Evolutionary conservation across 2,888 invertebrate species (phyloP).

Genomic region (Sphaeridia pumilis): DNA sequence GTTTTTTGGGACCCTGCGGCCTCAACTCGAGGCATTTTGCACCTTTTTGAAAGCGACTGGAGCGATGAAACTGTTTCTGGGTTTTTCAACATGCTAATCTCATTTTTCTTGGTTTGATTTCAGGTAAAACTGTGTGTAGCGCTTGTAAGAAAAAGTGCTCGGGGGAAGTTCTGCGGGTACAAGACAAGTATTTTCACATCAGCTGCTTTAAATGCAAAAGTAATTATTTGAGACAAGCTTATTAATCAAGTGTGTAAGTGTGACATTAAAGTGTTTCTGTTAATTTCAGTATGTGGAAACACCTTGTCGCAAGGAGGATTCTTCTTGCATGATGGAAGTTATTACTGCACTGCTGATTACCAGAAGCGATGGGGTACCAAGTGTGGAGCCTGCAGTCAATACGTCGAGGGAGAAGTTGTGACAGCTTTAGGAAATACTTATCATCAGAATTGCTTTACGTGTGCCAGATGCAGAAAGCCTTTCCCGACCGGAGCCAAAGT

Average conservation of each 20-base stretch:
- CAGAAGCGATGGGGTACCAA: conserved; percentile 62
- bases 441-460: conserved; percentile 79
- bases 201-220: conserved; percentile 86
- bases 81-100: no score
- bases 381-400: conserved; percentile 78
- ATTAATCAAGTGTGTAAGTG: no score
- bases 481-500: conserved; percentile 70
- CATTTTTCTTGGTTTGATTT: conserved; percentile 36
- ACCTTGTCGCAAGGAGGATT: conserved; percentile 89
- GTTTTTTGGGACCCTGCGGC: no score
- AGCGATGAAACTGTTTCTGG: no score
- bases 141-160: conserved; percentile 95
- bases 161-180: conserved; percentile 89
- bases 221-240: conserved; percentile 38
- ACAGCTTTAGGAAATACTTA: conserved; percentile 80
- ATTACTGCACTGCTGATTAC: conserved; percentile 66
- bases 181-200: conserved; percentile 96
- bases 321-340: conserved; percentile 82
- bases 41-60: no score
- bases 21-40: no score
- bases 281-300: conserved; percentile 60
- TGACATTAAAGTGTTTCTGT: not conserved
- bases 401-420: conserved; percentile 90
- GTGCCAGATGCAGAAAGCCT: conserved; percentile 64
- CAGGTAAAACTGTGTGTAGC: conserved; percentile 87